Evolutionary conservation across 1,140 invertebrate species (phyloP), one percentile per base, ranked within the genome.

Genomic region (Drosophila mayri): DNA sequence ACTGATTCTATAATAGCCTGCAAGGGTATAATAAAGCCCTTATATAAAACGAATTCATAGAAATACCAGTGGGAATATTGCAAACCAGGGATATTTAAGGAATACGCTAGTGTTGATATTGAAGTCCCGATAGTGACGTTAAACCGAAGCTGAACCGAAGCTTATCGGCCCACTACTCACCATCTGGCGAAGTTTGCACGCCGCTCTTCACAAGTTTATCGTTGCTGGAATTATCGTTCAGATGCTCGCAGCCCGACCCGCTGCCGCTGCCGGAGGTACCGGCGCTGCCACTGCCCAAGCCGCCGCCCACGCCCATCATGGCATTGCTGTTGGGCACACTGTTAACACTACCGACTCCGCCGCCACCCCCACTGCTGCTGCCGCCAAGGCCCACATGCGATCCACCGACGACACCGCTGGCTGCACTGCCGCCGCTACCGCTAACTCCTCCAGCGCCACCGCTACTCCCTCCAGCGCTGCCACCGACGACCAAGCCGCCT

Each of bases 111-210:
- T 35, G 22, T 12, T 22, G 12, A 37, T 9, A 2, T 18, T 46
- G 7, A 47, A 28, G 16, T 52, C 18, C 8, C 12, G 18, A 12
- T n/a, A 32, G 47, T n/a, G 25, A 50, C 5, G n/a, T 50, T 35
- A 35, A 7, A 11, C 4, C 28, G 22, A 22, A 12, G 28, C 7
- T 16, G 46, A n/a, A 28, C 14, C 22, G 18, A n/a, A 30, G 22
- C 9, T 35, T 30, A 50, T 50, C 30, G 12, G 16, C 0, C 11
- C 14, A 35, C 70, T 64, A 38, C 81, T 66, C 52, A 97, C 98
- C 98, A 94, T 99, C 98, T 54, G 97, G 96, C 90, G 96, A 97
- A 68, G 98, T 99, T 94, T 99, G 97, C 86, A 99, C 98, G 73
- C 98, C 98, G 93, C 95, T 94, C 95, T 97, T 96, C 91, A 94